Conservation (phyloP, 2,797 vertebrate species). For the Clarias platycephalus region DNA sequence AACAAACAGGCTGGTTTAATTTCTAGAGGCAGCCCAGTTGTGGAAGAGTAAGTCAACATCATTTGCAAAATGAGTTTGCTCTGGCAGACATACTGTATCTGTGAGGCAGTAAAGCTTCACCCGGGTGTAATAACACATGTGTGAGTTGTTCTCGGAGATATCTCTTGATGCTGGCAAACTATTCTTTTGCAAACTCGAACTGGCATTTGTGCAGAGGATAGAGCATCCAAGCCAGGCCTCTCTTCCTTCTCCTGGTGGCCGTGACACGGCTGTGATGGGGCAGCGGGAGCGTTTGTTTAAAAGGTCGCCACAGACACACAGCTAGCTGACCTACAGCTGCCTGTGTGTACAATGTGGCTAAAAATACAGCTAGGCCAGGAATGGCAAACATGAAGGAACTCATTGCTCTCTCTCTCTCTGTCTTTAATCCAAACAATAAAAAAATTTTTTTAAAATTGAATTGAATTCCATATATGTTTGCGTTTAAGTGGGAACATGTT, state of each 20-base stretch:
- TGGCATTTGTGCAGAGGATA: conserved; percentile 18
- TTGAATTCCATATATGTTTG: too few relatives aligned
- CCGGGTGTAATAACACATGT: not conserved
- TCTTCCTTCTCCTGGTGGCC: conserved; percentile 7
- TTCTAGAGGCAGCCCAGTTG: not conserved
- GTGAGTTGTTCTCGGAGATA: conserved; percentile 10
- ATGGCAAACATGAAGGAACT: conserved; percentile 46
- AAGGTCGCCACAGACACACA: conserved; percentile 31
- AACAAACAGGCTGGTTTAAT: not conserved
- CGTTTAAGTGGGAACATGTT: too few relatives aligned
- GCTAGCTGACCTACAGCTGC: conserved; percentile 49
- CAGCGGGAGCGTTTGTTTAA: conserved; percentile 37
- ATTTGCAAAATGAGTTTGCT: conserved; percentile 6
- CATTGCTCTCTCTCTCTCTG: conserved; percentile 15
- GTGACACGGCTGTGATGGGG: conserved; percentile 15
- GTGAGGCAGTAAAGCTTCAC: not conserved
- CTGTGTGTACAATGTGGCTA: conserved; percentile 52
- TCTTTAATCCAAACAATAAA: too few relatives aligned
- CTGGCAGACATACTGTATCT: not conserved
- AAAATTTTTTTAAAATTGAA: too few relatives aligned
- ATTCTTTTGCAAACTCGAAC: conserved; percentile 1
- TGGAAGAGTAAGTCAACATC: not conserved
- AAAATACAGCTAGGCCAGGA: conserved; percentile 52
- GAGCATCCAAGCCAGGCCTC: not conserved
- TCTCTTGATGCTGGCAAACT: conserved; percentile 3